Conservation (phyloP, 23 tunicate species). For the Styela clava region DNA sequence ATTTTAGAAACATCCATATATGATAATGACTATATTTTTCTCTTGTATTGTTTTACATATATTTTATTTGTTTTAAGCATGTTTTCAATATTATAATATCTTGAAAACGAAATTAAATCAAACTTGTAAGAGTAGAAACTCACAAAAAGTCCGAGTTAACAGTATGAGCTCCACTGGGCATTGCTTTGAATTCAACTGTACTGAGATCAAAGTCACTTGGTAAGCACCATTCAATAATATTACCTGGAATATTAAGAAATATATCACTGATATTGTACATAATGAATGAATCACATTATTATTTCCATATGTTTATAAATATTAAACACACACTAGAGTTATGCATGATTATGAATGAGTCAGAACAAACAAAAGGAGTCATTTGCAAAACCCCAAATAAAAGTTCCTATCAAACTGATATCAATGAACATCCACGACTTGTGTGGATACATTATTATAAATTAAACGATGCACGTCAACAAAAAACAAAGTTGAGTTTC, state of each 20-base stretch:
- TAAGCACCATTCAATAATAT: slow-evolving; percentile 68
- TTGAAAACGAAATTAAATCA: too few species aligned
- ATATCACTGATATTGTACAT: background rate
- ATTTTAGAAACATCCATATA: too few species aligned
- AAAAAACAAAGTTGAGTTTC: too few species aligned
- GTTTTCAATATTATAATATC: too few species aligned
- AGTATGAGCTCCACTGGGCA: slow-evolving; percentile 92
- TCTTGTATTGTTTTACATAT: too few species aligned
- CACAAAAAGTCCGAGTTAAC: slow-evolving; percentile 71
- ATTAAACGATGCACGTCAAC: too few species aligned
- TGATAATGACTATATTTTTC: too few species aligned
- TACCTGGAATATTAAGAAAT: slow-evolving; percentile 33
- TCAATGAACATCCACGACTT: too few species aligned
- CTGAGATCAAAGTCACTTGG: slow-evolving; percentile 51
- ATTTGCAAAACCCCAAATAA: too few species aligned
- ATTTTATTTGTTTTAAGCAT: too few species aligned
- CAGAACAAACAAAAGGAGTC: background rate
- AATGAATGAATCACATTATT: background rate
- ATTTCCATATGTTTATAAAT: background rate
- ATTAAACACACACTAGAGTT: background rate
- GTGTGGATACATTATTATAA: too few species aligned
- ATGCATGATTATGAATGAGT: background rate
- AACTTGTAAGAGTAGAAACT: slow-evolving; percentile 27
- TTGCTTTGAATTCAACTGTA: slow-evolving; percentile 71
- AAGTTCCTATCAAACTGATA: too few species aligned